Evolutionary conservation across 2,113 vertebrate genomes (phyloP), one percentile per base, ranked within the genome.

Genomic region (Echinops telfairi): DNA sequence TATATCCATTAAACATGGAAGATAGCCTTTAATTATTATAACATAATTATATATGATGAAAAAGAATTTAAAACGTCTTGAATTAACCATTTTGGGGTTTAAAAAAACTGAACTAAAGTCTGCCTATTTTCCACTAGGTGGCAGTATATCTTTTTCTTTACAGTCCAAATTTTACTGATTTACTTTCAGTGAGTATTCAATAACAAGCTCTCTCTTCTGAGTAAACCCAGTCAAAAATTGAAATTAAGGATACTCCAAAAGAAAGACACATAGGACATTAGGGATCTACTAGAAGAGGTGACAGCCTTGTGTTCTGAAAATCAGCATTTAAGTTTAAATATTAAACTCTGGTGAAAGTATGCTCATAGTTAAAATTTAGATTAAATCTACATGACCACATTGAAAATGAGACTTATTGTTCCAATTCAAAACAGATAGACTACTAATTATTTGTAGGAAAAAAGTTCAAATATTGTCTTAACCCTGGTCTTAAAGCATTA

Each of bases 71-170:
- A 92, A 64, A 76, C 84, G 83, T 82, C 70, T 88, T 78, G 14
- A 38, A 23, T 89, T 88, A 88, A 62, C 1, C 20, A 40, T 73
- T 90, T 60, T 86, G 79, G 81, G 20, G 77, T 92, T 64, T 78
- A 81, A 95, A 77, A 25, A 83, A 29, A 53, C 47, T 14, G 47
- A 53, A 53, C 47, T 53, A 53, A 47, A 86, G 91, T 94, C 89
- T 91, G 36, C 77, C 64, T 86, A 1, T 81, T 83, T 94, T 95
- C 96, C 97, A 95, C 96, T 97, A 97, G 96, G 92, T 97, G 96
- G 96, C 96, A 88, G 95, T 96, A 78, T 96, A 92, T 96, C 96
- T 96, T 96, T 96, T 96, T 91, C 86, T 97, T 96, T 96, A 79
- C 23, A 92, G 19, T 91, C 14, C 14, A 76, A 88, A 31, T 71